Evolutionary conservation across 2,888 invertebrate species (phyloP).

Genomic region (Mythimna pallens): DNA sequence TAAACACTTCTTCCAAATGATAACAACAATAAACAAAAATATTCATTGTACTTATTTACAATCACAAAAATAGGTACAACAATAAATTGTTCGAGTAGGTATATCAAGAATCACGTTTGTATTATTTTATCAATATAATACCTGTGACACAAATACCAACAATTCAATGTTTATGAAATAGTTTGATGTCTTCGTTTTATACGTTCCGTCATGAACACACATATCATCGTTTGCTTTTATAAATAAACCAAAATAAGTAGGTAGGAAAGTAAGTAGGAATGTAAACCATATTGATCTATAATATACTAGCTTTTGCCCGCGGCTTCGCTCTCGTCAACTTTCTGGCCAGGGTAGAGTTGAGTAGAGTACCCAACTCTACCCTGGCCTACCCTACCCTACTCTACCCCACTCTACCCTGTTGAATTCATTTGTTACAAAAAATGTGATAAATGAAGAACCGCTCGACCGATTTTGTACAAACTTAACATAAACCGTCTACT

Average conservation of each 20-base stretch:
- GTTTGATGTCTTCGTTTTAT: slow-evolving; percentile 31
- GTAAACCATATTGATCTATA: background rate
- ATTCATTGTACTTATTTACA: slow-evolving; percentile 9
- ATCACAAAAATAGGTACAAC: background rate
- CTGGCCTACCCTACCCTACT: too few relatives aligned
- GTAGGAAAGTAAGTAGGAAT: too few relatives aligned
- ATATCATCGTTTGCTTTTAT: slow-evolving; percentile 1
- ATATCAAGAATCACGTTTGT: background rate
- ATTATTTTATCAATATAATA: slow-evolving; percentile 9
- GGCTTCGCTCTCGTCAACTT: too few relatives aligned
- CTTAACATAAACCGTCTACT: too few relatives aligned
- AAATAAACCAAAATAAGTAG: background rate
- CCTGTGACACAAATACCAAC: slow-evolving; percentile 11
- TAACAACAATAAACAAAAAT: background rate
- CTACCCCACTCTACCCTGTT: too few relatives aligned
- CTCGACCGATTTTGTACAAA: too few relatives aligned
- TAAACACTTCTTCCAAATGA: too few relatives aligned
- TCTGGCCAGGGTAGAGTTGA: too few relatives aligned
- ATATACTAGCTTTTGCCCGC: too few relatives aligned
- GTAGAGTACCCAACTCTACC: too few relatives aligned
- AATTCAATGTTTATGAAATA: slow-evolving; percentile 21
- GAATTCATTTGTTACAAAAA: too few relatives aligned
- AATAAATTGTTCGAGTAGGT: background rate
- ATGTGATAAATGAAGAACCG: too few relatives aligned
- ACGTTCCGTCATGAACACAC: background rate